phyloP scores from a whole-genome alignment of 35 echinoderm and acorn worm genomes.

The Apostichopus californicus region DNA sequence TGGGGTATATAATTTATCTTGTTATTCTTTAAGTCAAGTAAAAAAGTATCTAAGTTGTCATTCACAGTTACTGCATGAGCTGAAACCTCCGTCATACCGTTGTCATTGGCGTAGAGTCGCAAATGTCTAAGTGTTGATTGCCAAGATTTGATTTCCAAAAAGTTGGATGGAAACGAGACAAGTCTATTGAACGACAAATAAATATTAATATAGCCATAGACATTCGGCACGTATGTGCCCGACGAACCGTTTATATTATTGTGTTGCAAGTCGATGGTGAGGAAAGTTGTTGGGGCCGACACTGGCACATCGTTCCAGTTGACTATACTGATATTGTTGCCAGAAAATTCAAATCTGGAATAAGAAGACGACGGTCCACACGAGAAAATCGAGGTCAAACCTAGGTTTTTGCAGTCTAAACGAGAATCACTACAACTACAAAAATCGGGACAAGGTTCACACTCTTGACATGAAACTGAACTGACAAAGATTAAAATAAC shows the following conservation, averaged over 20 bases:
- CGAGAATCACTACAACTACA: background rate
- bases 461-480: background rate
- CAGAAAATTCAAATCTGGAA: background rate
- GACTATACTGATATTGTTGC: background rate
- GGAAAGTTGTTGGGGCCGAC: too few relatives aligned
- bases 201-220: background rate
- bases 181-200: too few relatives aligned
- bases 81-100: background rate
- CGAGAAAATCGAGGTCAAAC: background rate
- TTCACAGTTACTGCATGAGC: background rate
- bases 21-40: background rate
- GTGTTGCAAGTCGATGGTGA: background rate
- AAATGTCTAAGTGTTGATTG: background rate
- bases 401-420: background rate
- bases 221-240: background rate
- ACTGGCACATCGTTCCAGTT: background rate
- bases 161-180: too few relatives aligned
- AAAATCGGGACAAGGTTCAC: background rate
- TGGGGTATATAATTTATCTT: background rate
- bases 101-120: background rate
- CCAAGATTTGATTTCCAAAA: too few relatives aligned
- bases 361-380: background rate
- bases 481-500: background rate
- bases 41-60: background rate
- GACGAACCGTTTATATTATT: background rate